Evolutionary conservation across 2,113 vertebrate species (phyloP).

Genomic region (Chloropsis hardwickii): DNA sequence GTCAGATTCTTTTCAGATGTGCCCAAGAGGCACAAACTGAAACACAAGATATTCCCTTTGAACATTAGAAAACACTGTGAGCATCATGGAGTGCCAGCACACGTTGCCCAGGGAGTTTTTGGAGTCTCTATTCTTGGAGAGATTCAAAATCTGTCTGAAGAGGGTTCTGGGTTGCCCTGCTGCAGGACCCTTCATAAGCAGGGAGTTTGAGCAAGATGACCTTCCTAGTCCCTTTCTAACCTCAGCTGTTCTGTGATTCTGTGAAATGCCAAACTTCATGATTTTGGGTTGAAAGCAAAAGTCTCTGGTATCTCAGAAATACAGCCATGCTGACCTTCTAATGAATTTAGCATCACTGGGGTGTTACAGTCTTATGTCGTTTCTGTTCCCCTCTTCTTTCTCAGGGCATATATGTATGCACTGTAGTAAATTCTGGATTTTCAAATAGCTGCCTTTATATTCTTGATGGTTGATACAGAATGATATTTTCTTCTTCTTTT

Average conservation of each 20-base stretch:
- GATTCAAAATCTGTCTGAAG: not conserved
- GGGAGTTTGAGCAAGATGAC: not conserved
- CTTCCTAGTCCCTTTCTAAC: not conserved
- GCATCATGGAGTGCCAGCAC: not conserved
- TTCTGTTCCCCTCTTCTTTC: not conserved
- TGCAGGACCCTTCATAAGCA: not conserved
- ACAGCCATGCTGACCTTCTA: not conserved
- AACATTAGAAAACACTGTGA: not conserved
- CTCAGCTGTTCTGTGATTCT: not conserved
- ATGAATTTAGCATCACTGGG: not conserved
- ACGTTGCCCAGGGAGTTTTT: not conserved
- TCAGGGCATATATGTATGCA: not conserved
- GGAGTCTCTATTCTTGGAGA: not conserved
- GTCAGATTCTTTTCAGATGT: not conserved
- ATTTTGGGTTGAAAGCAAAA: not conserved
- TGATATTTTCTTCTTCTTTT: not conserved
- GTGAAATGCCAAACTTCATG: not conserved
- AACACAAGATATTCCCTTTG: not conserved
- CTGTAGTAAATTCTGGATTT: not conserved
- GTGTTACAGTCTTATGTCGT: fast-evolving
- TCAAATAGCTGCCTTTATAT: not conserved
- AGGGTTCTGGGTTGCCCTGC: not conserved
- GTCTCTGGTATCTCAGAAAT: not conserved
- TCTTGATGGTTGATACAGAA: not conserved
- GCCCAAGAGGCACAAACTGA: not conserved